A percentile compares a stretch with the other conserved stretches of the same genome.
Conservation (phyloP, 2,113 vertebrate species). For the Aphyosemion australe region DNA sequence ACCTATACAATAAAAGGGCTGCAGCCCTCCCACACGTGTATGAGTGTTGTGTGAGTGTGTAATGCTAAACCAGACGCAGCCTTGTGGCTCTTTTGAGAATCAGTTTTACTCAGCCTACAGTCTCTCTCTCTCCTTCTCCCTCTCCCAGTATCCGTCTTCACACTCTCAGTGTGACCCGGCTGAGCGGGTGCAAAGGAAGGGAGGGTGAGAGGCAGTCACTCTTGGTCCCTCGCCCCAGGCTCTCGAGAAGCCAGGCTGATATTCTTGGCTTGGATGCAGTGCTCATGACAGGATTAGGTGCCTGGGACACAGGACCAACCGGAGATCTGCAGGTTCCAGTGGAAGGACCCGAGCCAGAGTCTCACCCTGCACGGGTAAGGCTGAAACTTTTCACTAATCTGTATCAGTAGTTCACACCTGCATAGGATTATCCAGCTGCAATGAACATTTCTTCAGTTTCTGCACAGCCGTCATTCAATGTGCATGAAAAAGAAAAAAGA, state of each 20-base stretch:
- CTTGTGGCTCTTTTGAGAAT: conserved; percentile 44
- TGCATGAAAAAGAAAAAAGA: background rate
- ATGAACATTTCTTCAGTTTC: background rate
- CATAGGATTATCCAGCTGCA: conserved; percentile 4
- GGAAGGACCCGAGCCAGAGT: conserved; percentile 60
- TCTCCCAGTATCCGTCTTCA: conserved; percentile 7
- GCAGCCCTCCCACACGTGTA: conserved; percentile 40
- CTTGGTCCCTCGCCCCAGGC: conserved; percentile 51
- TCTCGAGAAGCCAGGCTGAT: conserved; percentile 63
- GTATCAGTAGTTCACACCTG: background rate
- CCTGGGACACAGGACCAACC: conserved; percentile 70
- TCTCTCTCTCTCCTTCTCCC: conserved; percentile 4
- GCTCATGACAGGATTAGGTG: conserved; percentile 77
- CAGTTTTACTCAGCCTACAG: conserved; percentile 29
- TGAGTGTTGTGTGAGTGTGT: conserved; percentile 28
- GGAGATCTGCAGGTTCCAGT: conserved; percentile 72
- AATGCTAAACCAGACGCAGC: conserved; percentile 55
- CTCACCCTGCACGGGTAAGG: conserved; percentile 67
- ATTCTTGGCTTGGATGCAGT: conserved; percentile 68
- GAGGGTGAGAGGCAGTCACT: conserved; percentile 49
- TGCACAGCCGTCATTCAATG: background rate
- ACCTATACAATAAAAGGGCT: conserved; percentile 27
- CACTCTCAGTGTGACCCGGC: conserved; percentile 39
- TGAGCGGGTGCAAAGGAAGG: conserved; percentile 55
- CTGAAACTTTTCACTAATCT: conserved; percentile 1